phyloP scores from a whole-genome alignment of 2,888 invertebrate genomes.

The Cephus pulcher region DNA sequence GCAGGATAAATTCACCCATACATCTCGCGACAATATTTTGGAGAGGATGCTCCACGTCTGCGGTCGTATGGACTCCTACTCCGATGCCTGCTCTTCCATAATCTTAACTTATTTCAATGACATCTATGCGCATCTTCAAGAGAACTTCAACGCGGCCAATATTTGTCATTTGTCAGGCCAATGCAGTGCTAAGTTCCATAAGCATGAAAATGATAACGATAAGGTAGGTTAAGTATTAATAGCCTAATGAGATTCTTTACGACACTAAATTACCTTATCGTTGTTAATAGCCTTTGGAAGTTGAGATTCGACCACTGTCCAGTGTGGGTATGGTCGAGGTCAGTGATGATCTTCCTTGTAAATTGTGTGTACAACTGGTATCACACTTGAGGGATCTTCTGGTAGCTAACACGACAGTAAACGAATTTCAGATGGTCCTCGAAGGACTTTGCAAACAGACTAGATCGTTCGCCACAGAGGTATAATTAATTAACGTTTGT shows the following conservation, averaged over 20 bases:
- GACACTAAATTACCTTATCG: neutral
- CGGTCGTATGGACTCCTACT: constrained; percentile 77
- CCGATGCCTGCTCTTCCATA: constrained; percentile 83
- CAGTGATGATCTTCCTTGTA: constrained; percentile 81
- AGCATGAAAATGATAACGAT: constrained; percentile 70
- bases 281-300: constrained; percentile 55
- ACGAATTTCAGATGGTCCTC: constrained; percentile 82
- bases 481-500: constrained; percentile 34
- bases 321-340: constrained; percentile 71
- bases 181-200: constrained; percentile 76
- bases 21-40: constrained; percentile 47
- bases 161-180: constrained; percentile 84
- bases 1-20: constrained; percentile 50
- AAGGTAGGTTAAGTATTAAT: constrained; percentile 55
- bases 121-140: constrained; percentile 74
- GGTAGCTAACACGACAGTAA: constrained; percentile 86
- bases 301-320: constrained; percentile 71
- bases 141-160: constrained; percentile 73
- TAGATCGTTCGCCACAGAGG: constrained; percentile 76
- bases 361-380: constrained; percentile 87
- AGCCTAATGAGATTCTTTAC: neutral
- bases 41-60: constrained; percentile 69
- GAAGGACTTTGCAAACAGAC: constrained; percentile 86
- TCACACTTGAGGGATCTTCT: constrained; percentile 83
- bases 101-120: constrained; percentile 80